Conservation (phyloP, 2,888 invertebrate species). For the Patella caerulea region DNA sequence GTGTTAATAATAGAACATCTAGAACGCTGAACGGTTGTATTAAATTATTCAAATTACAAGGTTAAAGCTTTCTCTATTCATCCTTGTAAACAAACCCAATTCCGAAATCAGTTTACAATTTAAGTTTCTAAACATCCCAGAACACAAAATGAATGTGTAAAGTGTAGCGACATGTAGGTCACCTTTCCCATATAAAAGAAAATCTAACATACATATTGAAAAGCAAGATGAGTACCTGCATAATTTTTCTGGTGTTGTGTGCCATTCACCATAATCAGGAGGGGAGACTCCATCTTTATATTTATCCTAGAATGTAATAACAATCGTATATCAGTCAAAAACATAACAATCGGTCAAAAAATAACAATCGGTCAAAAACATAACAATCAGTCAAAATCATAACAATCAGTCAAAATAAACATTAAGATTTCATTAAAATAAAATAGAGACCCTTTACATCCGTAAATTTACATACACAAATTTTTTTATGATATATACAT, state of each 20-base stretch:
- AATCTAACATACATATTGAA: no score
- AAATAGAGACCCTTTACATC: no score
- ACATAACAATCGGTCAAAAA: no score
- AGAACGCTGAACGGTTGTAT: neutral
- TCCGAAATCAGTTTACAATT: neutral
- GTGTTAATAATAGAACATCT: neutral
- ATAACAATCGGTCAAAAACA: no score
- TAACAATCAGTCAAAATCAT: no score
- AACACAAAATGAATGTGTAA: no score
- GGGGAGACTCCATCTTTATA: constrained; percentile 80
- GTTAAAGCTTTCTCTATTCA: neutral
- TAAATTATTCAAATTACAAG: neutral
- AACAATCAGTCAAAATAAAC: no score
- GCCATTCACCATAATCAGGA: constrained; percentile 82
- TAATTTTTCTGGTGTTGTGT: constrained; percentile 95
- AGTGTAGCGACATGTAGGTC: no score
- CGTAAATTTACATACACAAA: neutral
- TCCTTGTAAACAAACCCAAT: neutral
- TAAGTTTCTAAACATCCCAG: no score
- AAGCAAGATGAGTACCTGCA: constrained; percentile 75
- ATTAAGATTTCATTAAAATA: no score
- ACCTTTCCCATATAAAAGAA: no score
- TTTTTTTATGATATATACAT: neutral
- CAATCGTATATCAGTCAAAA: neutral
- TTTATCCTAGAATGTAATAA: constrained; percentile 64